phyloP scores from a whole-genome alignment of 2,113 vertebrate species.

The Otus sunia region DNA sequence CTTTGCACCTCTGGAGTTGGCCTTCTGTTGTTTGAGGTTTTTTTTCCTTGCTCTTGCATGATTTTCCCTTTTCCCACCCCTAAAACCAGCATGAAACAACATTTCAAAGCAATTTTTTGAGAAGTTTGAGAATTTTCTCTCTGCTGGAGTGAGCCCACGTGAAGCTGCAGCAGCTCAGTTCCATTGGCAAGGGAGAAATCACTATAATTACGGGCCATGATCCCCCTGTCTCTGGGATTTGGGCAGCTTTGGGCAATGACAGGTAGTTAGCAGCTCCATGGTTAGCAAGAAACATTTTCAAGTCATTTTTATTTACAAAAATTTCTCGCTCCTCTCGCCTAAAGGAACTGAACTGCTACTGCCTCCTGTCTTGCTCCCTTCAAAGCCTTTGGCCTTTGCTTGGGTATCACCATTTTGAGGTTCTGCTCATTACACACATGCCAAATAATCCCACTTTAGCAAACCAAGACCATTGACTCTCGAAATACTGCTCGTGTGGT shows the following conservation, averaged over 20 bases:
- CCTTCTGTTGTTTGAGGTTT: neutral
- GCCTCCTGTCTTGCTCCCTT: neutral
- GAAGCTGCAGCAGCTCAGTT: neutral
- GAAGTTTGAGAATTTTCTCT: neutral
- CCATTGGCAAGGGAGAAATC: neutral
- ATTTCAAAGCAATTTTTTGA: neutral
- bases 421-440: neutral
- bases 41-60: neutral
- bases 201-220: neutral
- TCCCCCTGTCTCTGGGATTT: neutral
- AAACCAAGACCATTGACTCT: neutral
- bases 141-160: fast-evolving
- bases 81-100: neutral
- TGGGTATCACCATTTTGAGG: neutral
- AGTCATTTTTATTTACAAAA: neutral
- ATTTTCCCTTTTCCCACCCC: neutral
- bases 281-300: neutral
- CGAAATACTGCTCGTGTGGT: neutral
- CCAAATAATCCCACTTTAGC: neutral
- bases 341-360: neutral
- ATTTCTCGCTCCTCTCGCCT: neutral
- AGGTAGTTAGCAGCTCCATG: neutral
- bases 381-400: neutral
- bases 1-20: neutral
- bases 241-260: neutral